phyloP scores from a whole-genome alignment of 1,140 invertebrate genomes.

The Microplitis mediator region DNA sequence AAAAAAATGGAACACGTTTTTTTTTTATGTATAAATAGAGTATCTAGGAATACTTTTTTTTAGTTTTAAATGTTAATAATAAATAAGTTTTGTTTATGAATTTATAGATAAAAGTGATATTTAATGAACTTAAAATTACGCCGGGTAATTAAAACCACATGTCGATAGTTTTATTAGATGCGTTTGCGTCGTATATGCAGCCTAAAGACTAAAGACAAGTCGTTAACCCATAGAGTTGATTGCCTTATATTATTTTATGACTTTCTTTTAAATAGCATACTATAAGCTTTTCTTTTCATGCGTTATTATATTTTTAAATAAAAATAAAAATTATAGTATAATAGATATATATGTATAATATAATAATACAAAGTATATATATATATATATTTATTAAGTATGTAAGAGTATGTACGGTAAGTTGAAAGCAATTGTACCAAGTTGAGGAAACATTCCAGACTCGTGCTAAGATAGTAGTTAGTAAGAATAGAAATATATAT shows the following conservation, averaged over 20 bases:
- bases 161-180: background rate
- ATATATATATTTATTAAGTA: background rate
- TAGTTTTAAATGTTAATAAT: too few species aligned
- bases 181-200: background rate
- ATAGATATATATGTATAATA: conserved; percentile 1
- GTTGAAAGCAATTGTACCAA: background rate
- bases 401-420: background rate
- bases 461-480: conserved; percentile 4
- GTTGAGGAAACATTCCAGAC: conserved; percentile 3
- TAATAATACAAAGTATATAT: background rate
- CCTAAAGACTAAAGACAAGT: background rate
- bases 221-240: conserved; percentile 4
- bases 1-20: too few species aligned
- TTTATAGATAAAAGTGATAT: too few species aligned
- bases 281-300: background rate
- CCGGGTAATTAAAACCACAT: background rate
- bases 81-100: too few species aligned
- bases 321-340: background rate
- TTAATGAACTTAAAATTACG: too few species aligned
- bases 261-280: background rate
- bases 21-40: too few species aligned
- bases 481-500: conserved; percentile 11
- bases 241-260: background rate
- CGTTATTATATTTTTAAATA: too few species aligned
- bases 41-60: too few species aligned